Evolutionary conservation across 2,797 vertebrate genomes (phyloP), one percentile per base, ranked within the genome.

Genomic region (Danio jaintianensis): DNA sequence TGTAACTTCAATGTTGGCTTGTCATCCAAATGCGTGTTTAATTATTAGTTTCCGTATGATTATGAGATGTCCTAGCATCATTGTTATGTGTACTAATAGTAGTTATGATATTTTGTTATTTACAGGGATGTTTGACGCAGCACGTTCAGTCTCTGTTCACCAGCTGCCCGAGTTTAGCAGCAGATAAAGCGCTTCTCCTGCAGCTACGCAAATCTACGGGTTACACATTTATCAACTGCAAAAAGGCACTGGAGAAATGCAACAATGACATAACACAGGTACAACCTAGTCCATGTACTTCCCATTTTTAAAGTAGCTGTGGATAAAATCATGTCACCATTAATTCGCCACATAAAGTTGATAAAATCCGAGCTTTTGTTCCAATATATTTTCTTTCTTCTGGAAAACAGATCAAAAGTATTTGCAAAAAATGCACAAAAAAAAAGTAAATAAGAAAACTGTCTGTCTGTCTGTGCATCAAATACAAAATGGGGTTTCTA

Each of bases 201-300:
- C 96, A 94, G 77, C 92, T 98, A 64, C 88, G 96, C 58, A 96
- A 94, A 89, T 93, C 78, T 69, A 97, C 96, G 0, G 96, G 96
- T 29, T 97, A 97, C 89, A 95, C 96, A 5, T 98, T 97, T 81
- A 92, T 94, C 8, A 97, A 96, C 89, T 98, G 96, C 90, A 97
- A 96, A 89, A 96, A 96, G 80, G 96, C 96, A 0, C 89, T 97
- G 87, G 95, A 97, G 84, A 93, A 92, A 74, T 97, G 95, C 79
- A 91, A 91, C 50, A 94, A 94, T 85, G 94, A 97, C 68, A 40
- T 94, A n/a, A 64, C 88, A 62, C 93, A 96, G 95, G 96, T 97
- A 85, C 67, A 50, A 29, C 3, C 5, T 40, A n/a, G 5, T 9
- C 45, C 4, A 12, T 47, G 7, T 7, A 47, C 12, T 47, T 29